These are phyloP conservation scores for Athene cunicularia DNA, from an alignment of 2,113 vertebrate genomes.

Conservation along the genomic window DNA sequence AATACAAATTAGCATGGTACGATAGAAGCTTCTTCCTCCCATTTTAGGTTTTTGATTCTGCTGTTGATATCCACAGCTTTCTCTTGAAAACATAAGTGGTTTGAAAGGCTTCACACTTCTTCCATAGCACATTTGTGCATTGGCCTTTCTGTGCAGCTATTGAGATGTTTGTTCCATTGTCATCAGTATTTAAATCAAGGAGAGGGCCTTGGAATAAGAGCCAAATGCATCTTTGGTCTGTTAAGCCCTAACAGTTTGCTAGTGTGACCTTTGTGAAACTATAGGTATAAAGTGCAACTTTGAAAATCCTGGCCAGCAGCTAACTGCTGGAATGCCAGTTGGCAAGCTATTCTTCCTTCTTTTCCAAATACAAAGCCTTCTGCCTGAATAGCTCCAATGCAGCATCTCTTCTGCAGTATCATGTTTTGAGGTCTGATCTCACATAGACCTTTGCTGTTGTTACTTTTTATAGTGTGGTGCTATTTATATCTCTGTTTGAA, in stretches of 20 bases:
- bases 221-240: neutral
- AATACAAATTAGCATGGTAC: neutral
- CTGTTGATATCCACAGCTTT: neutral
- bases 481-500: neutral
- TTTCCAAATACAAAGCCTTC: neutral
- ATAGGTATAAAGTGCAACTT: neutral
- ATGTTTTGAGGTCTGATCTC: neutral
- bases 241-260: neutral
- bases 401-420: neutral
- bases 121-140: neutral
- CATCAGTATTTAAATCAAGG: neutral
- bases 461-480: neutral
- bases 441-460: neutral
- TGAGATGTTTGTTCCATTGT: neutral
- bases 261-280: constrained; percentile 7
- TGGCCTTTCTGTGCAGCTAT: constrained; percentile 2
- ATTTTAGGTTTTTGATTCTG: neutral
- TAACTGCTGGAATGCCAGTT: neutral
- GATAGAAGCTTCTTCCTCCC: neutral
- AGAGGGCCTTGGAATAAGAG: neutral
- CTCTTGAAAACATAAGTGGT: neutral
- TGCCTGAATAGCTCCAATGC: neutral
- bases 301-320: neutral
- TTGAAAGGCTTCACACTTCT: constrained; percentile 14
- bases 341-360: neutral